These are phyloP conservation scores for Orchesellides sinensis DNA, from an alignment of 2,888 invertebrate genomes.

Conservation along the genomic window DNA sequence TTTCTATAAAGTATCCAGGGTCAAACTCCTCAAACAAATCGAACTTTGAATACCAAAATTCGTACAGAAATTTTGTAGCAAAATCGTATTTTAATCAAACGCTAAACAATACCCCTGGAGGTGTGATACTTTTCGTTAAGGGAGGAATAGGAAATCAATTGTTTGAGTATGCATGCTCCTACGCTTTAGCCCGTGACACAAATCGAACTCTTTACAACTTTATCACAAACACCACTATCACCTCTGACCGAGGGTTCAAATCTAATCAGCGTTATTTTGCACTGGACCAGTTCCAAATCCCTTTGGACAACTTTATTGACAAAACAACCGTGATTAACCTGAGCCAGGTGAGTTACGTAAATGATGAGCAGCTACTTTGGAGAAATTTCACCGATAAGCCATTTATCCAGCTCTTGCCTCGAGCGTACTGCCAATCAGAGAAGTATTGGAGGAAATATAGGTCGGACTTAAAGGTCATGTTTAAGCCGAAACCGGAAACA, in stretches of 20 bases:
- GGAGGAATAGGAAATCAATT: conserved; percentile 34
- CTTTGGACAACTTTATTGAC: conserved; percentile 3
- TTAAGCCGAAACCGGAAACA: background rate
- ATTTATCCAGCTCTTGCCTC: background rate
- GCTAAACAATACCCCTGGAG: background rate
- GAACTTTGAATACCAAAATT: background rate
- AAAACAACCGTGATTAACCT: background rate
- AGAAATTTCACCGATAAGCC: background rate
- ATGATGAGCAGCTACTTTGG: background rate
- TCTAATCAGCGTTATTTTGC: background rate
- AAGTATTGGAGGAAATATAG: conserved; percentile 22
- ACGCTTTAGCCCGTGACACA: conserved; percentile 1
- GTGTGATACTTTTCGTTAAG: background rate
- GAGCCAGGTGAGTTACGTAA: background rate
- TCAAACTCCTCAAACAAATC: background rate
- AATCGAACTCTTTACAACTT: background rate
- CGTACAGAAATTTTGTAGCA: background rate
- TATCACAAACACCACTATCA: background rate
- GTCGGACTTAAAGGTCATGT: conserved; percentile 11
- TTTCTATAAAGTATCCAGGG: background rate
- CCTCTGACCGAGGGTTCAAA: background rate
- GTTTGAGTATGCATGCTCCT: conserved; percentile 21
- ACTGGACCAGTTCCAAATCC: conserved; percentile 23
- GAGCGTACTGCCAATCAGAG: conserved; percentile 36
- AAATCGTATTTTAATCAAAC: background rate